phyloP scores from a whole-genome alignment of 2,113 vertebrate species.

The Saguinus imperator region DNA sequence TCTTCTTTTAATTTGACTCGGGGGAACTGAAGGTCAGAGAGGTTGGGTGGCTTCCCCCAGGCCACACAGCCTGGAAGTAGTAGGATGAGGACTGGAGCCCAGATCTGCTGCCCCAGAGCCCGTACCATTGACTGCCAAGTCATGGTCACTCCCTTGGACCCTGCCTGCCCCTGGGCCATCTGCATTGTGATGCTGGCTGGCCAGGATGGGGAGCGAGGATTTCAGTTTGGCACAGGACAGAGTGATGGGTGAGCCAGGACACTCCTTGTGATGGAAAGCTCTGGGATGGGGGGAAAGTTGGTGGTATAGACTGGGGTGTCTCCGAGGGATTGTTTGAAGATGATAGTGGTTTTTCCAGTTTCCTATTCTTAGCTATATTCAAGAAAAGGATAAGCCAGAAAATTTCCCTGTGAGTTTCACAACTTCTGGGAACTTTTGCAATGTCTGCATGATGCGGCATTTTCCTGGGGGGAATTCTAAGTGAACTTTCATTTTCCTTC shows the following conservation, averaged over 20 bases:
- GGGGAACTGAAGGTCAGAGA: background rate
- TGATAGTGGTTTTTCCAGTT: background rate
- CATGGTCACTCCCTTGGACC: accelerated
- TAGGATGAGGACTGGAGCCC: accelerated
- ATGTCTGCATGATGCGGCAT: background rate
- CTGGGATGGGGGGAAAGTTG: accelerated
- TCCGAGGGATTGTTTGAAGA: background rate
- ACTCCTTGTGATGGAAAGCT: no score
- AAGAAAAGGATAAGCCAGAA: background rate
- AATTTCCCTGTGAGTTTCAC: background rate
- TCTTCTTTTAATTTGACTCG: background rate
- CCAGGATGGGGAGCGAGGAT: accelerated
- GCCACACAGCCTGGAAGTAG: background rate
- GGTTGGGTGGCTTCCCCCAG: background rate
- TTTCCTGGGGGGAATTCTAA: background rate
- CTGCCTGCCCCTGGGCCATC: accelerated
- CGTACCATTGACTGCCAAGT: accelerated
- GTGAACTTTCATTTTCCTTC: background rate
- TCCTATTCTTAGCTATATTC: background rate
- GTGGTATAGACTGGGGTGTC: background rate
- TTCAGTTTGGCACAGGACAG: background rate
- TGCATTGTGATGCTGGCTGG: accelerated
- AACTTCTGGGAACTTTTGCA: background rate
- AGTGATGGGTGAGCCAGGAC: accelerated
- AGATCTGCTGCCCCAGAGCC: background rate